phyloP scores from a whole-genome alignment of 2,797 vertebrate species.

The Oreochromis mossambicus region DNA sequence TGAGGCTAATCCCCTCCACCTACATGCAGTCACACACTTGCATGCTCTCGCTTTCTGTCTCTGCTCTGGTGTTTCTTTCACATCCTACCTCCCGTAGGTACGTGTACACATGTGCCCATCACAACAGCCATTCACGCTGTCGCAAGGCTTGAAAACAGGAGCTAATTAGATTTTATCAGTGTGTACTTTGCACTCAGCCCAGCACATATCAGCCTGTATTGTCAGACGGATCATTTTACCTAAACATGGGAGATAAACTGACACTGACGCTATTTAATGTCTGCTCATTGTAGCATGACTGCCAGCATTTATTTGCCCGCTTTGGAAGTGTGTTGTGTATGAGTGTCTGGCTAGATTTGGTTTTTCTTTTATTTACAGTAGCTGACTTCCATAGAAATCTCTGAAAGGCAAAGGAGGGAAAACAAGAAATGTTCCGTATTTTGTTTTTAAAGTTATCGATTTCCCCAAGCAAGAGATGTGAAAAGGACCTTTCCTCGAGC shows the following conservation, averaged over 20 bases:
- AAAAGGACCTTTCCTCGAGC: constrained; percentile 24
- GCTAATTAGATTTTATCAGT: constrained; percentile 46
- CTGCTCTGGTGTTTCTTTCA: constrained; percentile 11
- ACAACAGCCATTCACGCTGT: constrained; percentile 18
- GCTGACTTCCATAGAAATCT: constrained; percentile 42
- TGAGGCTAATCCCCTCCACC: constrained; percentile 63
- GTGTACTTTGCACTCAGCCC: constrained; percentile 6
- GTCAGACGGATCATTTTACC: constrained; percentile 23
- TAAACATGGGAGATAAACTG: constrained; percentile 27
- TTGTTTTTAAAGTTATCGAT: constrained; percentile 46
- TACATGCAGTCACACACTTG: constrained; percentile 33
- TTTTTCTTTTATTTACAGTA: constrained; percentile 44
- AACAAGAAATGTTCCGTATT: neutral
- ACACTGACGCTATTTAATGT: constrained; percentile 27
- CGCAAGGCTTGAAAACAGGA: constrained; percentile 10
- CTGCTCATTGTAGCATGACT: constrained; percentile 30
- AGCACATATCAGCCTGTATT: constrained; percentile 15
- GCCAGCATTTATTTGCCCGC: constrained; percentile 47
- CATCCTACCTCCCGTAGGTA: constrained; percentile 34
- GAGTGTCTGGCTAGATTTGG: neutral
- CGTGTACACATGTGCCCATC: constrained; percentile 25
- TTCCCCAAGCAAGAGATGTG: constrained; percentile 24
- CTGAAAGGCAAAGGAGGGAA: constrained; percentile 6
- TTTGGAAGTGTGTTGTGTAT: constrained; percentile 3
- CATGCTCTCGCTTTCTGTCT: neutral